Base-by-base conservation (phyloP, 2,113 vertebrate genomes). In the Trichomycterus rosablanca region DNA sequence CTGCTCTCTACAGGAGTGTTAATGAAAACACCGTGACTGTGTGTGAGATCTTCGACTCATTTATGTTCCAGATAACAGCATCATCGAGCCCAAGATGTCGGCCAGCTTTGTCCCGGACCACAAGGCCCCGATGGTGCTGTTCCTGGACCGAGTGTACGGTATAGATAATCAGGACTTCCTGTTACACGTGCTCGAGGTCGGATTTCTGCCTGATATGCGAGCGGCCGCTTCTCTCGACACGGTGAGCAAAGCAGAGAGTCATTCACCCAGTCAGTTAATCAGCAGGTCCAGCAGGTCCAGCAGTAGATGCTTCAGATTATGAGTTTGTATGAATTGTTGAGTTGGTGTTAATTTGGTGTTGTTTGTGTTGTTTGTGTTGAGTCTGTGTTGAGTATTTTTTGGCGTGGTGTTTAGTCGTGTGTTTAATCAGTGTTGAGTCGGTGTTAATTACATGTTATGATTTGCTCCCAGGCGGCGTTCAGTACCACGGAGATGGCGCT, bases 401-500 rank as follows among this genome's bases (percentile, higher is more conserved):
- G 6, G 9, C 19, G 7, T 8, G 20, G 2, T 11, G 5, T 14
- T 15, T 23, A 14, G 1, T 15, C n/a, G n/a, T 32, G 5, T 23
- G 26, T 22, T 46, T 28, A 9, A 3, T 19, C 20, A 3, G 7
- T 55, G 34, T 23, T 22, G n/a, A 39, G 1, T 2, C 10, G 10
- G 7, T 24, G 16, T 5, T 65, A 11, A 1, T 51, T 16, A 37
- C 7, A 1, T 22, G 2, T 75, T n/a, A n/a, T n/a, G n/a, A n/a
- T n/a, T n/a, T n/a, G n/a, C 32, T 54, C 22, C 20, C 40, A 96
- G 92, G 90, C 81, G 28, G 87, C 92, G 2, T 96, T 95, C 79
- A 89, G 93, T 78, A 97, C 93, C 15, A 97, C 93, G 4, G 94
- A 97, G 81, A 97, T 97, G 93, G 93, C 93, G 0, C 84, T 97